A percentile compares a stretch with the other conserved stretches of the same genome.
phyloP scores from a whole-genome alignment of 37 sponge, comb jelly and placozoan genomes.

The Bolinopsis microptera region DNA sequence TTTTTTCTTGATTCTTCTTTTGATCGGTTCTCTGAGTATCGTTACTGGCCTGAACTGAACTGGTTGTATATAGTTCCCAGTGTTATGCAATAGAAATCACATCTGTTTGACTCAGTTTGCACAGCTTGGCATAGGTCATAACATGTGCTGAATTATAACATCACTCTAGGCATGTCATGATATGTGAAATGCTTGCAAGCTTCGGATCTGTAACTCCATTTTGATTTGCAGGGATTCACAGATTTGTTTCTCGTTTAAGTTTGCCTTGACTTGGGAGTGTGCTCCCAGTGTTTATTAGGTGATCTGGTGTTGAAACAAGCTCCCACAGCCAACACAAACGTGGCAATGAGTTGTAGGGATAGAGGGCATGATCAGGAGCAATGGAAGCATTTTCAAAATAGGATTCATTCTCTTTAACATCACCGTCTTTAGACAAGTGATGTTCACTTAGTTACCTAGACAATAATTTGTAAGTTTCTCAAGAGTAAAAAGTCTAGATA shows the following conservation, averaged over 20 bases:
- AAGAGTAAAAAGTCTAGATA: too few species aligned
- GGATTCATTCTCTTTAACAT: background rate
- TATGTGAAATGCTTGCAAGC: background rate
- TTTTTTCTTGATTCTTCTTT: background rate
- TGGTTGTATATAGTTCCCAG: background rate
- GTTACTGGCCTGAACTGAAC: too few species aligned
- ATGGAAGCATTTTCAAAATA: background rate
- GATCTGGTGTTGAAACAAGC: constrained; percentile 16
- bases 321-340: constrained; percentile 28
- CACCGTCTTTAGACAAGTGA: background rate
- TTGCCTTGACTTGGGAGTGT: background rate
- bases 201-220: constrained; percentile 17
- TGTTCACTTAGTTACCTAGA: constrained; percentile 33
- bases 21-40: background rate
- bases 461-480: too few species aligned
- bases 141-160: background rate
- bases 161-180: background rate
- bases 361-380: background rate
- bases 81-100: background rate
- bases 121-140: constrained; percentile 26
- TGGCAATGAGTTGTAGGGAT: constrained; percentile 23
- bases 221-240: too few species aligned
- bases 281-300: constrained; percentile 2
- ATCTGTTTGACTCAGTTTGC: background rate
- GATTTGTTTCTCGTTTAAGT: background rate